These are phyloP conservation scores for Phyllotis vaccarum DNA, from an alignment of 2,797 vertebrate species.

Conservation along the genomic window DNA sequence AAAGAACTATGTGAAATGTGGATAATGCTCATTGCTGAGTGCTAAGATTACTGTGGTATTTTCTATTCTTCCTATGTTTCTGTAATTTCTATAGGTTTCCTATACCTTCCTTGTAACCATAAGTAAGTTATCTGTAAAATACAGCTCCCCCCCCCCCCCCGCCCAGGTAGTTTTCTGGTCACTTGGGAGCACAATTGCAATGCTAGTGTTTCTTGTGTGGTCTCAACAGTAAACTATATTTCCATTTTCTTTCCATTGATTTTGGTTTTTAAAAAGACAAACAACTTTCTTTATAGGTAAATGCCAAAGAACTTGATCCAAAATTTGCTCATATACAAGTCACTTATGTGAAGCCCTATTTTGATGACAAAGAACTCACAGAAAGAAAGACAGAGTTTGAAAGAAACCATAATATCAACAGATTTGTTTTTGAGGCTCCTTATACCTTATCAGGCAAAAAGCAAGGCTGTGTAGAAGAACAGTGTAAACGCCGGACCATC, in stretches of 20 bases:
- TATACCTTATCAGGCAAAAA: slow-evolving; percentile 98
- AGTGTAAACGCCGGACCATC: slow-evolving; percentile 96
- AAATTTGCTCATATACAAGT: slow-evolving; percentile 97
- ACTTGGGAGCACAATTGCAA: background rate
- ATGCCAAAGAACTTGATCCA: slow-evolving; percentile 94
- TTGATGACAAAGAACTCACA: slow-evolving; percentile 95
- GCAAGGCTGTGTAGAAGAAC: slow-evolving; percentile 96
- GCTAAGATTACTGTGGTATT: slow-evolving; percentile 11
- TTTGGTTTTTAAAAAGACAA: slow-evolving; percentile 14
- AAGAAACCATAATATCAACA: slow-evolving; percentile 96
- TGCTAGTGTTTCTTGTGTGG: background rate
- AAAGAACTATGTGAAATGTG: slow-evolving; percentile 47
- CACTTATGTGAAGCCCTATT: slow-evolving; percentile 96
- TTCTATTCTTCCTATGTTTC: slow-evolving; percentile 24
- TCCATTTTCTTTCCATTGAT: slow-evolving; percentile 29
- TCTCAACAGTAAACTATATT: background rate
- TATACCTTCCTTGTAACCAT: slow-evolving; percentile 45
- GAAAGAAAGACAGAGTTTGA: slow-evolving; percentile 97
- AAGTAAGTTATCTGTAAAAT: slow-evolving; percentile 52
- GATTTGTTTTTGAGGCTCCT: slow-evolving; percentile 98
- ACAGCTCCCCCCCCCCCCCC: background rate
- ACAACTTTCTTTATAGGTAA: slow-evolving; percentile 89
- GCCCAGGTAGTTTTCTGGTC: background rate
- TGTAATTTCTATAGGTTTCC: slow-evolving; percentile 11
- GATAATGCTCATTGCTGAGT: background rate